These are phyloP conservation scores for Panopea generosa DNA, from an alignment of 2,888 invertebrate genomes.

Conservation along the genomic window DNA sequence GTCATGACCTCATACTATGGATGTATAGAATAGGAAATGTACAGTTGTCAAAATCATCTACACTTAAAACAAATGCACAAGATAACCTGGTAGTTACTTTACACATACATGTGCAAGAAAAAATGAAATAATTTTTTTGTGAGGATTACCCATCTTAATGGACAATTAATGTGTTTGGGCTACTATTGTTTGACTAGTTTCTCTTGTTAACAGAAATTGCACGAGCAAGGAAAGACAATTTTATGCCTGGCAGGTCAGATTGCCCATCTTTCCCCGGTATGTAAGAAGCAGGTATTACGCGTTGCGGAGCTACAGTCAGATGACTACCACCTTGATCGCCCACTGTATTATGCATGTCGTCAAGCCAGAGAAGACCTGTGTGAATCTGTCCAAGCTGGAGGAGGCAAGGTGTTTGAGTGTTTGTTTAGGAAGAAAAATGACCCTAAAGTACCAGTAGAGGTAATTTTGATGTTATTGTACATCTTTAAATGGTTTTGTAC, in stretches of 20 bases:
- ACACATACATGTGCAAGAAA: too few species aligned
- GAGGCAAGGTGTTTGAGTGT: constrained; percentile 95
- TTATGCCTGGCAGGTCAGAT: constrained; percentile 92
- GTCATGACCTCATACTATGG: too few species aligned
- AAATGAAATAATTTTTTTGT: too few species aligned
- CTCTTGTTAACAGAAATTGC: constrained; percentile 80
- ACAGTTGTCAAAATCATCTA: too few species aligned
- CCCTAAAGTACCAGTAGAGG: constrained; percentile 87
- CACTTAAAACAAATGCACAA: too few species aligned
- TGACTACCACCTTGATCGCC: constrained; percentile 94
- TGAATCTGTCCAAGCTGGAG: constrained; percentile 90
- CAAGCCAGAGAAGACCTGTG: constrained; percentile 92
- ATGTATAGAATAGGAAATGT: too few species aligned
- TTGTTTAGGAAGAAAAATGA: constrained; percentile 93
- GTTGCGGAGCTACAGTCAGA: constrained; percentile 96
- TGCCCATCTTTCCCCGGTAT: constrained; percentile 87
- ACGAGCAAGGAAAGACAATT: constrained; percentile 92
- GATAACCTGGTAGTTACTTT: too few species aligned
- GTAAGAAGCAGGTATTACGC: constrained; percentile 92
- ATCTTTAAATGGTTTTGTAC: too few species aligned
- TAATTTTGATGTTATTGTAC: too few species aligned
- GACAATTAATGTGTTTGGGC: too few species aligned
- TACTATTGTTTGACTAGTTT: too few species aligned
- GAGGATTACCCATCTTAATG: too few species aligned
- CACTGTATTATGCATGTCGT: constrained; percentile 95